Conservation (phyloP, 2,888 invertebrate species). For the Nysson spinosus region DNA sequence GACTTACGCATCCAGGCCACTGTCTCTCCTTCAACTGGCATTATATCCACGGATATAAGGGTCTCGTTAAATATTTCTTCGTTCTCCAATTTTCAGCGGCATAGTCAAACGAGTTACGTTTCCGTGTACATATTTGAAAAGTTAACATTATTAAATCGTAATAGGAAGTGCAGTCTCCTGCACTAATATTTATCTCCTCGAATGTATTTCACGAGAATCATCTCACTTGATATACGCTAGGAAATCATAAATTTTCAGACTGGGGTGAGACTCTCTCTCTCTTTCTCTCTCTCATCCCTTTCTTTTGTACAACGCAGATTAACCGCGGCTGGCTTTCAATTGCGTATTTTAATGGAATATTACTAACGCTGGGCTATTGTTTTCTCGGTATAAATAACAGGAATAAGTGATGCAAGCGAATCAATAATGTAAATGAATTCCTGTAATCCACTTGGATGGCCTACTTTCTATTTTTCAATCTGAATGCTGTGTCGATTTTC, state of each 20-base stretch:
- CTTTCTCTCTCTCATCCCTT: background rate
- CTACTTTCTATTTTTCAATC: background rate
- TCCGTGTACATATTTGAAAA: no score
- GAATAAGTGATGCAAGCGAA: background rate
- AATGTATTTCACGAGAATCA: no score
- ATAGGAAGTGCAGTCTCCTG: no score
- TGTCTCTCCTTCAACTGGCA: background rate
- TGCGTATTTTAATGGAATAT: background rate
- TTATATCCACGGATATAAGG: no score
- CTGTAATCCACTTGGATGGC: background rate
- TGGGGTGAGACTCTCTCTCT: no score
- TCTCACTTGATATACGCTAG: no score
- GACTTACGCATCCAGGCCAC: conserved; percentile 5
- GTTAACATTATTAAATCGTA: no score
- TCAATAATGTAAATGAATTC: conserved; percentile 28
- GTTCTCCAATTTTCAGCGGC: background rate
- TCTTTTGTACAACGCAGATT: background rate
- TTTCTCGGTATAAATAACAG: background rate
- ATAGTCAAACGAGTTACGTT: no score
- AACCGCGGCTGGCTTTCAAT: background rate
- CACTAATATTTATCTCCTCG: no score
- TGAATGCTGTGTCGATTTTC: background rate
- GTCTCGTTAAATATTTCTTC: background rate
- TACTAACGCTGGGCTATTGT: background rate
- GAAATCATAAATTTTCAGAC: no score